A percentile compares a stretch with the other conserved stretches of the same genome.
Conservation (phyloP, 2,888 invertebrate species). For the Cyrtodaria siliqua region DNA sequence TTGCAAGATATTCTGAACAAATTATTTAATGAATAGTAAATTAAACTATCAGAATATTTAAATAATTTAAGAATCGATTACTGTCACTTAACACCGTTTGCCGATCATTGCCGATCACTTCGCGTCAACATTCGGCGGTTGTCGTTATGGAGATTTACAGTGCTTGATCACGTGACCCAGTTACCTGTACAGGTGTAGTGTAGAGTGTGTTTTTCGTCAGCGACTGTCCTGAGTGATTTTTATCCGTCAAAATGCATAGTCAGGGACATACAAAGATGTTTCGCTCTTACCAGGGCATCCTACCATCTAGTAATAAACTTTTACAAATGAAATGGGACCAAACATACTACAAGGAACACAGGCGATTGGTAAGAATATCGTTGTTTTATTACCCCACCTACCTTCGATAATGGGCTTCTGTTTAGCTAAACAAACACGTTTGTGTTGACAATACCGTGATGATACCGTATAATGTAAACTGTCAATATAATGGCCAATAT, state of each 20-base stretch:
- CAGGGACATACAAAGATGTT: constrained; percentile 79
- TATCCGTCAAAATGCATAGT: constrained; percentile 55
- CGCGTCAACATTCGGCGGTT: constrained; percentile 28
- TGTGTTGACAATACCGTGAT: constrained; percentile 20
- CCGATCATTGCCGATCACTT: background rate
- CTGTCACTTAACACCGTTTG: no score
- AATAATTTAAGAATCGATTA: no score
- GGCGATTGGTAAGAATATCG: constrained; percentile 78
- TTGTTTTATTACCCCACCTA: constrained; percentile 40
- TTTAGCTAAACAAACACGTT: constrained; percentile 51
- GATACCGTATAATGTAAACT: no score
- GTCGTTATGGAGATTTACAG: constrained; percentile 73
- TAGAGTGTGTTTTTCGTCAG: background rate
- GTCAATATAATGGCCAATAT: no score
- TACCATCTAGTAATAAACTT: constrained; percentile 84
- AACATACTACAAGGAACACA: constrained; percentile 85
- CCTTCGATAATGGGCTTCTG: constrained; percentile 37
- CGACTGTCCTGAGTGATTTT: constrained; percentile 17
- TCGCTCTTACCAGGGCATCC: constrained; percentile 83
- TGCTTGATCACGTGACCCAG: constrained; percentile 74
- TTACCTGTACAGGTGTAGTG: constrained; percentile 52
- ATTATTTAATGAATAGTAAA: no score
- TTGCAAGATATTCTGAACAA: no score
- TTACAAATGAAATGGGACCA: constrained; percentile 85
- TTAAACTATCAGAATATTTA: no score